phyloP scores from a whole-genome alignment of 2,113 vertebrate species.

The Pedetes capensis region DNA sequence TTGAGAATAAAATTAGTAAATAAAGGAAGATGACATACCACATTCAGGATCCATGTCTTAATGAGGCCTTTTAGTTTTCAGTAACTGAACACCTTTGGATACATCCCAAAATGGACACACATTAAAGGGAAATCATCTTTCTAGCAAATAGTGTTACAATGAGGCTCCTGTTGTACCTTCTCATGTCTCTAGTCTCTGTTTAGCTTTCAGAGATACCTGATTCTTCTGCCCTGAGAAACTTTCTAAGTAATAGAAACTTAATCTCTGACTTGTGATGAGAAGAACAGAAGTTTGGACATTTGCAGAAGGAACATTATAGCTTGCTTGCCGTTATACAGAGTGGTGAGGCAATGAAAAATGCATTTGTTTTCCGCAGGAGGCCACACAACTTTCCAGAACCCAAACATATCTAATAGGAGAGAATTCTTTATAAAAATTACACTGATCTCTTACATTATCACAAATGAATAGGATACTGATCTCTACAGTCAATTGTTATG shows the following conservation, averaged over 20 bases:
- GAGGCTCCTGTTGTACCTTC: neutral
- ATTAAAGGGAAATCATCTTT: conserved; percentile 33
- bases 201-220: neutral
- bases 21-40: neutral
- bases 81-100: neutral
- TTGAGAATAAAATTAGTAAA: neutral
- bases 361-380: neutral
- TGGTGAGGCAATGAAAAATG: neutral
- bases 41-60: neutral
- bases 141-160: neutral
- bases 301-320: neutral
- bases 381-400: neutral
- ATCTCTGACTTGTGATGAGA: too few relatives aligned
- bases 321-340: conserved; percentile 1
- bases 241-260: neutral
- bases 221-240: neutral
- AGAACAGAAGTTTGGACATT: neutral
- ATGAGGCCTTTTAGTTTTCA: neutral
- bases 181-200: neutral
- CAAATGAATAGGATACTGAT: neutral
- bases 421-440: neutral
- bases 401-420: neutral
- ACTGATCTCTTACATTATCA: neutral
- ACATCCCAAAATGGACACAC: neutral
- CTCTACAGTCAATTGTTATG: neutral